Percentiles rank a stretch among this genome's conserved stretches.
Evolutionary conservation across 1,140 invertebrate genomes (phyloP).

Genomic region (Brachionus angularis): DNA sequence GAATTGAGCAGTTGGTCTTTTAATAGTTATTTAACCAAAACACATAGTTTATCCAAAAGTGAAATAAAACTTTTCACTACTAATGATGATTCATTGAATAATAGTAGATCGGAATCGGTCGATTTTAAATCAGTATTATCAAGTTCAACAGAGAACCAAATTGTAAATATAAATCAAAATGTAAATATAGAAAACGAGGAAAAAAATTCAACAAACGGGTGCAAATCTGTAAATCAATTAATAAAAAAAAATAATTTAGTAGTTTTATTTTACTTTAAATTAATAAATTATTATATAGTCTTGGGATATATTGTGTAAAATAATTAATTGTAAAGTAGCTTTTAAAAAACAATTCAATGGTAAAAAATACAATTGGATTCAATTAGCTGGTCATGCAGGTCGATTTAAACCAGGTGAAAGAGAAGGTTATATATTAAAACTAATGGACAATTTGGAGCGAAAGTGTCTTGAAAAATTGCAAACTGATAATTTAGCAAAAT

Average conservation of each 20-base stretch:
- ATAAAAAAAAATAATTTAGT: not conserved
- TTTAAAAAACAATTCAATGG: constrained; percentile 38
- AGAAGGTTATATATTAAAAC: constrained; percentile 25
- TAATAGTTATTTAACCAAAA: too few relatives aligned
- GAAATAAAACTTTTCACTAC: not conserved
- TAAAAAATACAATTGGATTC: constrained; percentile 43
- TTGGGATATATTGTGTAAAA: constrained; percentile 26
- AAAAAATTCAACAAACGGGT: not conserved
- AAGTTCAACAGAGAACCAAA: not conserved
- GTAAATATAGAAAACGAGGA: not conserved
- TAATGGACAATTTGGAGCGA: constrained; percentile 14
- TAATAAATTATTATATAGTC: too few relatives aligned
- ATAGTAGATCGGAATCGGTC: constrained; percentile 2
- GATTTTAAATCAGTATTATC: not conserved
- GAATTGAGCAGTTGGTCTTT: too few relatives aligned
- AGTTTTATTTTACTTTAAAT: too few relatives aligned
- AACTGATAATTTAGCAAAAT: constrained; percentile 13
- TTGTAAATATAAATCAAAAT: not conserved
- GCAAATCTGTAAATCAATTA: not conserved
- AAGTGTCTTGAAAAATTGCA: constrained; percentile 2
- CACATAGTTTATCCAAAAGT: constrained; percentile 9
- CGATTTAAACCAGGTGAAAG: constrained; percentile 32
- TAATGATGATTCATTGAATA: not conserved
- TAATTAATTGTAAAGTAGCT: constrained; percentile 37
- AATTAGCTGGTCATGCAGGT: constrained; percentile 42